phyloP scores from a whole-genome alignment of 2,113 vertebrate genomes.

The Chaenogobius annularis region DNA sequence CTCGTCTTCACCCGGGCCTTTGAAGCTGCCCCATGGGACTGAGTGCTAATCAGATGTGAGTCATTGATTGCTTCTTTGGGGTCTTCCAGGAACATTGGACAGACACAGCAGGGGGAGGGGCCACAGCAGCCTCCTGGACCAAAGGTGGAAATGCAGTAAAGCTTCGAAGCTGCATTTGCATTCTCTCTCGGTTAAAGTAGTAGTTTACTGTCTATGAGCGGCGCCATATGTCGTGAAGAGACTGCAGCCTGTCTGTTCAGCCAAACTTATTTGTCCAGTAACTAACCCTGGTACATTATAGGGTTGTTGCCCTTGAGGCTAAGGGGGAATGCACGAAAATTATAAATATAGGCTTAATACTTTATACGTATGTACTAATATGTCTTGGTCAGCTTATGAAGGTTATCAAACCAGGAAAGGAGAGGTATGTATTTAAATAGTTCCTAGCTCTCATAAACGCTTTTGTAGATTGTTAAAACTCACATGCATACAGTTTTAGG shows the following conservation, averaged over 20 bases:
- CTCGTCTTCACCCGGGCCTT: conserved; percentile 55
- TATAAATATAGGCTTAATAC: neutral
- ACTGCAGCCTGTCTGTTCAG: conserved; percentile 22
- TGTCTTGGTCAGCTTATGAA: neutral
- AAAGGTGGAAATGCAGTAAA: conserved; percentile 44
- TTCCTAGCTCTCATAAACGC: too few species aligned
- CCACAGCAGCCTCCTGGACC: neutral
- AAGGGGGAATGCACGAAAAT: neutral
- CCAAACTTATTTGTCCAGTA: conserved; percentile 31
- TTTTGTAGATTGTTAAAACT: too few species aligned
- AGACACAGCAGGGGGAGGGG: conserved; percentile 44
- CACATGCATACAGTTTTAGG: too few species aligned
- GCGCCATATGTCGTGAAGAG: conserved; percentile 18
- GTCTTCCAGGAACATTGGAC: conserved; percentile 64
- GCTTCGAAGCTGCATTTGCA: conserved; percentile 32
- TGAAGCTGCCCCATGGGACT: conserved; percentile 71
- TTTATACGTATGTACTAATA: neutral
- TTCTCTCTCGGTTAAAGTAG: conserved; percentile 39
- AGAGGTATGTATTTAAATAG: neutral
- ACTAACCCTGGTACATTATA: conserved; percentile 23
- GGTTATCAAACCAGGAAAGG: neutral
- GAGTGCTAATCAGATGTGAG: conserved; percentile 68
- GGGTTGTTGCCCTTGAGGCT: neutral
- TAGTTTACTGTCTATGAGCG: conserved; percentile 39
- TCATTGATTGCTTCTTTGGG: conserved; percentile 68